These are phyloP conservation scores for Elephantulus edwardii DNA, from an alignment of 2,113 vertebrate species.

Conservation along the genomic window DNA sequence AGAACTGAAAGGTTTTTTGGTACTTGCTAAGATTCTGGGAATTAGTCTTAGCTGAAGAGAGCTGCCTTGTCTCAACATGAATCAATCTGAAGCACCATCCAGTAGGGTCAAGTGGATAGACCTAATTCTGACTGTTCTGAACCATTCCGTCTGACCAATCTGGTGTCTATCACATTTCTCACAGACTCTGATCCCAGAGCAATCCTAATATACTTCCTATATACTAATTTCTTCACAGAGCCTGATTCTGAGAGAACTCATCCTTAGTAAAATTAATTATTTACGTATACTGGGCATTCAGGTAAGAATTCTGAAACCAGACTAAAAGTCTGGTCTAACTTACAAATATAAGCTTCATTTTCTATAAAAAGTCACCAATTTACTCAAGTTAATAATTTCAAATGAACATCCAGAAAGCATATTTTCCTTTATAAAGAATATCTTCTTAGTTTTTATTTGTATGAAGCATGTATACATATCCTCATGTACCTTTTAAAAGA, in stretches of 20 bases:
- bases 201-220: neutral
- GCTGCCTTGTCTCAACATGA: neutral
- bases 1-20: neutral
- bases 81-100: neutral
- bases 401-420: neutral
- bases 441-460: constrained; percentile 36
- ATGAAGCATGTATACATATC: neutral
- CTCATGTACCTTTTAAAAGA: constrained; percentile 21
- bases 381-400: constrained; percentile 21
- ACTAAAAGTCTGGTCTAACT: constrained; percentile 9
- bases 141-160: neutral
- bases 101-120: rapidly evolving
- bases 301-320: neutral
- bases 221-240: neutral
- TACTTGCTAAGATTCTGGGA: neutral
- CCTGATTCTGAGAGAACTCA: neutral
- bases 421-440: constrained; percentile 6
- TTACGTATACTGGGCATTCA: neutral
- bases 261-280: neutral
- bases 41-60: neutral
- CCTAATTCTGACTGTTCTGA: neutral
- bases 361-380: constrained; percentile 37
- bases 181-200: neutral
- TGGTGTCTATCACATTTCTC: neutral
- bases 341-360: constrained; percentile 5